Conservation (phyloP, 2,888 invertebrate genomes). For the Palloptera scutellata region DNA sequence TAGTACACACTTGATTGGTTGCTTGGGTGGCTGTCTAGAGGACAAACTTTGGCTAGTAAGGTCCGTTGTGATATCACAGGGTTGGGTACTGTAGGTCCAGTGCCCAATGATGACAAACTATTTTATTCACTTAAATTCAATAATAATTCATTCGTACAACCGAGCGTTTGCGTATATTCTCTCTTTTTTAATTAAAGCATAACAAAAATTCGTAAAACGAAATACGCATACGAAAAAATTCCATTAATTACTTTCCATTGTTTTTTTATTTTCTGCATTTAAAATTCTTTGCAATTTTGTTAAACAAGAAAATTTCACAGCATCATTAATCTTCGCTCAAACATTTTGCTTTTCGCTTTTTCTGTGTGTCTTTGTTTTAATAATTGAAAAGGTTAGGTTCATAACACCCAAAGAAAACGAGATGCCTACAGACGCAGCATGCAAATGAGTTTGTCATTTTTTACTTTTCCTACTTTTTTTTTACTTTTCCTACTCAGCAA, state of each 20-base stretch:
- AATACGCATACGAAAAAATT: not conserved
- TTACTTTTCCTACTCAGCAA: not conserved
- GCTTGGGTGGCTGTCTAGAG: no score
- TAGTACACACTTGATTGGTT: no score
- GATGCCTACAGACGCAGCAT: slow-evolving; percentile 3
- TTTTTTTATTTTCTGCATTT: slow-evolving; percentile 1
- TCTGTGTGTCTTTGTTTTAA: not conserved
- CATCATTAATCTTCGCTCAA: slow-evolving; percentile 22
- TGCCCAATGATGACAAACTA: no score
- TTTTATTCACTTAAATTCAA: no score
- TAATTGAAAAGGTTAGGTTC: slow-evolving; percentile 3
- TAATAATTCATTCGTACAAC: no score
- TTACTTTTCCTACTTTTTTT: slow-evolving; percentile 1
- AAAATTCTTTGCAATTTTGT: not conserved
- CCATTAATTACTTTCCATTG: slow-evolving; percentile 12
- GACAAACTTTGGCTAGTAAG: no score
- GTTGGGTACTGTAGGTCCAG: no score
- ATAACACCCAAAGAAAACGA: no score
- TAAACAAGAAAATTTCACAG: slow-evolving; percentile 11
- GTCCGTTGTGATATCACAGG: no score
- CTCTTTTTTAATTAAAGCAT: no score
- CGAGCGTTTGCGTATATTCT: no score
- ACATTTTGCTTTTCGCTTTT: not conserved
- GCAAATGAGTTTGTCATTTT: slow-evolving; percentile 18
- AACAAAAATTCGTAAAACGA: no score